A percentile compares a stretch with the other conserved stretches of the same genome.
These are phyloP conservation scores for Crotalus helleri DNA, from an alignment of 2,113 vertebrate species.

Conservation along the genomic window DNA sequence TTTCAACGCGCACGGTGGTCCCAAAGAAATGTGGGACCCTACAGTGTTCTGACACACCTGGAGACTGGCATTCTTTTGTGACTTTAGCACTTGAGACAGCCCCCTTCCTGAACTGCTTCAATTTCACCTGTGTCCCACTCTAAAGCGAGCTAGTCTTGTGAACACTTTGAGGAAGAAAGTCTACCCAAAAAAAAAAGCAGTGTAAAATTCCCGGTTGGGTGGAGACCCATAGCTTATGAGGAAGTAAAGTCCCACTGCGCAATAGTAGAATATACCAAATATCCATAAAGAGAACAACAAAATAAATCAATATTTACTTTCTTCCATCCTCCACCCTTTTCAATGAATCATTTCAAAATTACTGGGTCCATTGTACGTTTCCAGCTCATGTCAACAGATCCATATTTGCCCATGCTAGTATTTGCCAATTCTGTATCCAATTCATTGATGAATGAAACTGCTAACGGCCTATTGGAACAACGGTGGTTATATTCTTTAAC, in stretches of 20 bases:
- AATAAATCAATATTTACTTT: background rate
- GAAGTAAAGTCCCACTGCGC: background rate
- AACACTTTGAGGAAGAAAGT: background rate
- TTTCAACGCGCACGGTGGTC: background rate
- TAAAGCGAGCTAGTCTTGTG: background rate
- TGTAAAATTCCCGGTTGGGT: background rate
- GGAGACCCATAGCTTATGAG: background rate
- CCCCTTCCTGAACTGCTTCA: background rate
- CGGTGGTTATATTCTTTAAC: too few relatives aligned
- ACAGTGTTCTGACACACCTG: background rate
- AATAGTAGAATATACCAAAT: background rate
- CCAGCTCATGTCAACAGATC: too few relatives aligned
- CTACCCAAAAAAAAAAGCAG: background rate
- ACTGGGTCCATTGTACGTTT: background rate
- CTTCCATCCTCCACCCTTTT: background rate
- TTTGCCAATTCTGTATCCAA: background rate
- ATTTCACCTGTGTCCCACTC: background rate
- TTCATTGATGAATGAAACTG: background rate
- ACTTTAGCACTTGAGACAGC: background rate
- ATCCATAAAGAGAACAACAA: background rate
- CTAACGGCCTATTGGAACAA: background rate
- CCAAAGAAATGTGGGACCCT: background rate
- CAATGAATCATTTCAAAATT: background rate
- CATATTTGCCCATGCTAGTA: background rate
- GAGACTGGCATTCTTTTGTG: background rate